Evolutionary conservation across 1,140 invertebrate species (phyloP).

Genomic region (Drosophila obscura): DNA sequence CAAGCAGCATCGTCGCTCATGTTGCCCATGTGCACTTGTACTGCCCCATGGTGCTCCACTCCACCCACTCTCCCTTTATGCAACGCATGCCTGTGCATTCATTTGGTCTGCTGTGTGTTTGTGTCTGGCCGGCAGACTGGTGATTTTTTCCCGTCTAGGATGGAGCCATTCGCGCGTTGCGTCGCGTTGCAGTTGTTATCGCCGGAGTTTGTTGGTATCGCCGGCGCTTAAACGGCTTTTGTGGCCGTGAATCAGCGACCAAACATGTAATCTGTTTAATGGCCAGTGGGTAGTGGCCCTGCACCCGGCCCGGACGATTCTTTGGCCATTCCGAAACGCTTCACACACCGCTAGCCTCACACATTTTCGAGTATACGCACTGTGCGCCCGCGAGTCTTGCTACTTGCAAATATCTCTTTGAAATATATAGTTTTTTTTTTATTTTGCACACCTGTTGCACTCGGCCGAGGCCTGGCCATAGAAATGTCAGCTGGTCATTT

Average conservation of each 20-base stretch:
- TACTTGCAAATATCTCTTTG: slow-evolving; percentile 45
- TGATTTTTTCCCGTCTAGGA: slow-evolving; percentile 20
- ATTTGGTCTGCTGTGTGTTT: slow-evolving; percentile 58
- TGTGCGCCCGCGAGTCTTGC: slow-evolving; percentile 19
- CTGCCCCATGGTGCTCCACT: neutral
- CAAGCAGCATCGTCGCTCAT: slow-evolving; percentile 60
- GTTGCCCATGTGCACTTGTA: slow-evolving; percentile 32
- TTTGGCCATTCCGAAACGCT: neutral
- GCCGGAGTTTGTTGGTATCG: slow-evolving; percentile 49
- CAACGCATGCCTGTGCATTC: slow-evolving; percentile 55
- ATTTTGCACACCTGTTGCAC: slow-evolving; percentile 63
- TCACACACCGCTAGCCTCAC: too few species aligned
- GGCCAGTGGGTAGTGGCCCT: slow-evolving; percentile 57
- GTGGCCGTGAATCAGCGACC: slow-evolving; percentile 64
- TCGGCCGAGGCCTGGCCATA: slow-evolving; percentile 15
- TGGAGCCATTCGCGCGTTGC: slow-evolving; percentile 22
- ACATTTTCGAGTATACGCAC: slow-evolving; percentile 42
- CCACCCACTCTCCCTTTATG: neutral
- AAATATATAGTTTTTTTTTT: slow-evolving; percentile 17
- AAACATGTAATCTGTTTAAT: slow-evolving; percentile 74
- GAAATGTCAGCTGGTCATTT: slow-evolving; percentile 34
- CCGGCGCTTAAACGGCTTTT: slow-evolving; percentile 68
- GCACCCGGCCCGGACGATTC: slow-evolving; percentile 12
- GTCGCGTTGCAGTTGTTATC: slow-evolving; percentile 55
- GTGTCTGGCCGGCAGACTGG: slow-evolving; percentile 33